Conservation (phyloP, 1,140 invertebrate species). For the Drosophila insularis region DNA sequence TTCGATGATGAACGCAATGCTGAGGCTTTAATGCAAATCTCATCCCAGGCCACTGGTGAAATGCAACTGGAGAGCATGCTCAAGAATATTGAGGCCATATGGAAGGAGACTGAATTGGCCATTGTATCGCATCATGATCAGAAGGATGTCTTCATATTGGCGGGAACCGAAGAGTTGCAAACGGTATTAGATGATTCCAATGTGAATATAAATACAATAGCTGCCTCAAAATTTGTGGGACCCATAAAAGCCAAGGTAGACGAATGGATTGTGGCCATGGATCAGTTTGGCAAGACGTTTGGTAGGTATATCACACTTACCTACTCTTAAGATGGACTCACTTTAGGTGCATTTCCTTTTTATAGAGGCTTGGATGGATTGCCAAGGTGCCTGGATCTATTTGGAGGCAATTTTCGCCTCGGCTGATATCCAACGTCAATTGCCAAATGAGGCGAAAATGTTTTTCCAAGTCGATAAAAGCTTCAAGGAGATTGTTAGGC, state of each 20-base stretch:
- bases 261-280: conserved; percentile 89
- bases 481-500: conserved; percentile 93
- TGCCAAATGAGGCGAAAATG: conserved; percentile 92
- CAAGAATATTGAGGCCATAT: conserved; percentile 91
- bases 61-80: conserved; percentile 90
- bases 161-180: conserved; percentile 92
- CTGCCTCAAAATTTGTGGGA: conserved; percentile 91
- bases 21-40: conserved; percentile 91
- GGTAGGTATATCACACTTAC: conserved; percentile 83
- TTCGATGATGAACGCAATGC: conserved; percentile 85
- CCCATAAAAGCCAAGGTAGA: conserved; percentile 91
- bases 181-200: conserved; percentile 91
- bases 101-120: conserved; percentile 90
- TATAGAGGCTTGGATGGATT: conserved; percentile 92
- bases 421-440: conserved; percentile 93
- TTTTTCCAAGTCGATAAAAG: conserved; percentile 93
- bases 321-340: no score
- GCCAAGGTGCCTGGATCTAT: conserved; percentile 93
- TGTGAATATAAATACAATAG: conserved; percentile 92
- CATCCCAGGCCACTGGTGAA: conserved; percentile 92
- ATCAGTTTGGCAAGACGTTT: conserved; percentile 89
- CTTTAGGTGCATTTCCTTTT: not conserved
- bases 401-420: conserved; percentile 94
- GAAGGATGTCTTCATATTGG: conserved; percentile 92
- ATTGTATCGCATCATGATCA: conserved; percentile 90